A percentile compares a stretch with the other conserved stretches of the same genome.
Evolutionary conservation across 2,113 vertebrate species (phyloP).

Genomic region (Gasterosteus aculeatus): DNA sequence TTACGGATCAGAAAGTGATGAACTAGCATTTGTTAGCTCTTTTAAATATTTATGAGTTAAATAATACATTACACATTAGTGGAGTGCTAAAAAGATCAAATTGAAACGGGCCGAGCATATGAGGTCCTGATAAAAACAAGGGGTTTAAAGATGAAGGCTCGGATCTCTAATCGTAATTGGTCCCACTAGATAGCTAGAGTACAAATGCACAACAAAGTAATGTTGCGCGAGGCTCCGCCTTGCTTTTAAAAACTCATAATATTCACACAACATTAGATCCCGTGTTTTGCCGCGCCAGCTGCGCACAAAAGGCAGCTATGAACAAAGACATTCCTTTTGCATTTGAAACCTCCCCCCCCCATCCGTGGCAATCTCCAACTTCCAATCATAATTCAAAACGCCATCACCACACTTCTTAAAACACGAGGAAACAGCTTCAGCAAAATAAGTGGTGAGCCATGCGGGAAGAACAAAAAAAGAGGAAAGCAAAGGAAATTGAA

Average conservation of each 20-base stretch:
- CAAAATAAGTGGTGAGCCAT: slow-evolving; percentile 47
- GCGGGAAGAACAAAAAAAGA: background rate
- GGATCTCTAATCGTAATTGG: slow-evolving; percentile 80
- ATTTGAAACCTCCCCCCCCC: slow-evolving; percentile 76
- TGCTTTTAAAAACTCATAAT: slow-evolving; percentile 76
- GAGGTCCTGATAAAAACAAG: slow-evolving; percentile 77
- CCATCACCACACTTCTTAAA: slow-evolving; percentile 76
- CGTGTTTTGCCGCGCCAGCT: slow-evolving; percentile 70
- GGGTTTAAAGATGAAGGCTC: slow-evolving; percentile 76
- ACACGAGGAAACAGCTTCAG: slow-evolving; percentile 70
- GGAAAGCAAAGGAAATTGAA: slow-evolving; percentile 68
- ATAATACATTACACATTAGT: slow-evolving; percentile 84
- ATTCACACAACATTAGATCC: slow-evolving; percentile 78
- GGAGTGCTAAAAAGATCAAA: slow-evolving; percentile 79
- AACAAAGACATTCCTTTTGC: slow-evolving; percentile 80
- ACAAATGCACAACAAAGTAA: slow-evolving; percentile 74
- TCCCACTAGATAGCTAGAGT: slow-evolving; percentile 73
- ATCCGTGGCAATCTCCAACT: slow-evolving; percentile 73
- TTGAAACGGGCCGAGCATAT: slow-evolving; percentile 69
- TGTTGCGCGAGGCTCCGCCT: slow-evolving; percentile 57
- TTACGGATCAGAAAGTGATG: slow-evolving; percentile 82
- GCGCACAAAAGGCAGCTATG: slow-evolving; percentile 73
- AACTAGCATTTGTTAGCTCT: slow-evolving; percentile 80
- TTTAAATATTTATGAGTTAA: slow-evolving; percentile 84
- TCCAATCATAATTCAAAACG: slow-evolving; percentile 80